Base-by-base conservation (phyloP, 2,113 vertebrate species). In the Tachuris rubrigastra region DNA sequence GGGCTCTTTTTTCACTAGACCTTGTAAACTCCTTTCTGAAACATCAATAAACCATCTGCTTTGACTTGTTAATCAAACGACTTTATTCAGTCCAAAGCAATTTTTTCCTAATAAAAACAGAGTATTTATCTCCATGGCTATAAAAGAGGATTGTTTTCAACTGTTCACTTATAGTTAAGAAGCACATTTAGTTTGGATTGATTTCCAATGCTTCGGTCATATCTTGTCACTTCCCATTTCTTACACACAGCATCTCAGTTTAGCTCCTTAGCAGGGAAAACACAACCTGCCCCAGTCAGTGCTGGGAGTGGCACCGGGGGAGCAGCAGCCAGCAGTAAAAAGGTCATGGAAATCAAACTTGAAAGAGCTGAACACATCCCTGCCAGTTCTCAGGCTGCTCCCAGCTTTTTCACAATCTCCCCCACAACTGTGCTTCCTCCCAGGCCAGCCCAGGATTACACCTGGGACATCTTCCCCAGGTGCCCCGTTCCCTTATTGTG, bases 211-310 rank as follows among this genome's bases (percentile, higher is more conserved):
- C 97, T 98, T 98, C 93, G 98, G 99, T 99, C 99, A 99, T 99
- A 99, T 98, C 98, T 98, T 99, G 99, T 99, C 99, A 99, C 99
- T 99, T 99, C 99, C 98, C 98, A 99, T 99, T 99, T 99, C 98
- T 98, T 98, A 98, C 97, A 98, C 98, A 98, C 98, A 98, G 98
- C 98, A 98, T 99, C 99, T 99, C 99, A 98, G 98, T 99, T 99
- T 99, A 99, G 98, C 98, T 96, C 97, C 98, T 99, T 98, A 98
- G 94, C 96, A 94, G 96, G 98, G 96, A 96, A 98, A 98, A 97
- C 96, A 94, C 95, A 98, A 95, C 94, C 87, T 95, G 94, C 96
- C 92, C 97, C 95, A 97, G 84, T 19, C 95, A 97, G 85, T 13
- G 74, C 94, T 95, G 83, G 94, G 73, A 90, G 79, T 42, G 59